A percentile compares a stretch with the other conserved stretches of the same genome.
phyloP scores from a whole-genome alignment of 2,888 invertebrate species.

The Adelognathus sp. region DNA sequence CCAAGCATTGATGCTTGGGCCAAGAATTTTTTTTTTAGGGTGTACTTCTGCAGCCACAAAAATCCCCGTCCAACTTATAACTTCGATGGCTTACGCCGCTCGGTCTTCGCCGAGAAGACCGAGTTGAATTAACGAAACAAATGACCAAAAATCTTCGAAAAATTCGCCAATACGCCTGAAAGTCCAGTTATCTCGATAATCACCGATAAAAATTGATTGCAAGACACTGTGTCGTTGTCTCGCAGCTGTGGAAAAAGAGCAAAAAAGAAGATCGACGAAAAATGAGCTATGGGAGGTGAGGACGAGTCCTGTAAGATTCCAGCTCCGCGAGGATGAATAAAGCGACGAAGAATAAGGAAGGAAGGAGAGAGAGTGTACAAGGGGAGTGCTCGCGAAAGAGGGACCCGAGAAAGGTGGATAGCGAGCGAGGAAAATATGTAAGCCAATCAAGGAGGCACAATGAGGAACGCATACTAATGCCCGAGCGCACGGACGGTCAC shows the following conservation, averaged over 20 bases:
- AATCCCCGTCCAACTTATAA: no score
- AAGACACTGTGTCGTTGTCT: no score
- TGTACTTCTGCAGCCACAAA: no score
- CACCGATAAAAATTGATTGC: background rate
- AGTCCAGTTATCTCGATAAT: background rate
- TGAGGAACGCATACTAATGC: conserved; percentile 63
- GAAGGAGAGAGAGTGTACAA: background rate
- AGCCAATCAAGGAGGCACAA: conserved; percentile 62
- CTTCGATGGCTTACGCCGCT: no score
- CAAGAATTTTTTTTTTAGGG: no score
- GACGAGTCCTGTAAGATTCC: background rate
- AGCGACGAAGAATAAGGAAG: background rate
- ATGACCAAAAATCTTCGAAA: background rate
- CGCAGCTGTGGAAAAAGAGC: background rate
- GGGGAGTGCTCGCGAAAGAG: background rate
- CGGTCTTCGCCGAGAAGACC: no score
- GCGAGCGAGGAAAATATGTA: conserved; percentile 56
- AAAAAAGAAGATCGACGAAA: background rate
- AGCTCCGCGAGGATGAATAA: background rate
- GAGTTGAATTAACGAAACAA: background rate
- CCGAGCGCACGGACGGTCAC: conserved; percentile 43
- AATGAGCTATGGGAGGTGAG: background rate
- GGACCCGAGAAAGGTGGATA: conserved; percentile 27
- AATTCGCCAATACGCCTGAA: background rate
- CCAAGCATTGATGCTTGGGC: no score